phyloP scores from a whole-genome alignment of 2,113 vertebrate genomes.

The Puffinus mauretanicus region DNA sequence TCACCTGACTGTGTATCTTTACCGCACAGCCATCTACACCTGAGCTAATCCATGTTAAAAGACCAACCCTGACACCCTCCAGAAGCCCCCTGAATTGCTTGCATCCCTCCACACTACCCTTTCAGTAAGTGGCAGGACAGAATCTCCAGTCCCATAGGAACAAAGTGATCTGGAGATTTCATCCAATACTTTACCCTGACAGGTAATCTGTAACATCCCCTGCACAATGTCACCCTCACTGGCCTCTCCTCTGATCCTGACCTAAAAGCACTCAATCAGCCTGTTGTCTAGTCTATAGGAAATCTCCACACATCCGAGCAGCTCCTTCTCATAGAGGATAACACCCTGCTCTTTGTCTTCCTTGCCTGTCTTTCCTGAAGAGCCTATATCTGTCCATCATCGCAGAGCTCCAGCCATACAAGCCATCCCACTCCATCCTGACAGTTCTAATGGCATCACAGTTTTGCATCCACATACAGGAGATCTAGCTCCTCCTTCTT shows the following conservation, averaged over 20 bases:
- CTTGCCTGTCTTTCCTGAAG: background rate
- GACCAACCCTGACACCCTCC: background rate
- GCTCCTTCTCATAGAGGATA: background rate
- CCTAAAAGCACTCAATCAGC: background rate
- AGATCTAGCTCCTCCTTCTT: background rate
- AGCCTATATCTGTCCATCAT: background rate
- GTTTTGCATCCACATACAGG: background rate
- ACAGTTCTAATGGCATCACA: background rate
- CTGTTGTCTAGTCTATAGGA: background rate
- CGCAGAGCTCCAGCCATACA: background rate
- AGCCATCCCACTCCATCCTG: background rate
- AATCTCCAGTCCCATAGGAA: background rate
- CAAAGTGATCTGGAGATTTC: background rate
- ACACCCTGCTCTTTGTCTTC: background rate
- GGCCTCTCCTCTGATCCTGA: background rate
- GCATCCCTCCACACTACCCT: background rate
- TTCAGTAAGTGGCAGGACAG: background rate
- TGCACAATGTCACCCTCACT: background rate
- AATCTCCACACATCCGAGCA: background rate
- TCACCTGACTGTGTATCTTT: too few relatives aligned
- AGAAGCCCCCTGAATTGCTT: background rate
- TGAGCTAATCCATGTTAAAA: background rate
- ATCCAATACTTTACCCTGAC: rapidly evolving
- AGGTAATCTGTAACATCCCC: background rate
- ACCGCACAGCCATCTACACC: background rate